Conservation (phyloP, 1,140 invertebrate species). For the Scaptomyza hsui region DNA sequence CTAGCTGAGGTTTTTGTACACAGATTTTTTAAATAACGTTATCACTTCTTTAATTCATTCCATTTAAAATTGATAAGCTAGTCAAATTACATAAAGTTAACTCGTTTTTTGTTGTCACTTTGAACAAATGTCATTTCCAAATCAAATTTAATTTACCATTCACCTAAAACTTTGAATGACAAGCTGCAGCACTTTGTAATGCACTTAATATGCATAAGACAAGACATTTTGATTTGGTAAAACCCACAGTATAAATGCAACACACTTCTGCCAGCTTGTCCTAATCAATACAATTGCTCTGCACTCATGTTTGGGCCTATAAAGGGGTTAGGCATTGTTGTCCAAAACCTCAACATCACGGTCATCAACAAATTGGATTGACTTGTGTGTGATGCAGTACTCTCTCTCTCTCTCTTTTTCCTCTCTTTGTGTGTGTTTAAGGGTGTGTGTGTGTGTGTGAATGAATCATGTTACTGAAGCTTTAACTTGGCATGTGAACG, state of each 20-base stretch:
- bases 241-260: constrained; percentile 10
- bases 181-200: constrained; percentile 19
- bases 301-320: background rate
- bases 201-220: constrained; percentile 56
- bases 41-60: no score
- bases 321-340: constrained; percentile 10
- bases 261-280: constrained; percentile 1
- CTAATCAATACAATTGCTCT: constrained; percentile 31
- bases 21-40: no score
- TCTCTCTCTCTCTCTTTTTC: background rate
- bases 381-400: constrained; percentile 61
- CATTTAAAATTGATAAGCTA: no score
- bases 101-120: no score
- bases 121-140: background rate
- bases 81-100: no score
- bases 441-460: constrained; percentile 25
- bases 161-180: constrained; percentile 10
- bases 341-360: constrained; percentile 19
- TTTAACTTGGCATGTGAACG: constrained; percentile 78
- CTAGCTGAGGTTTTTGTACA: constrained; percentile 5
- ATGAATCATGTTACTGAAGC: constrained; percentile 71
- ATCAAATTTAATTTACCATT: background rate
- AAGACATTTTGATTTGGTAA: constrained; percentile 62
- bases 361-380: constrained; percentile 71
- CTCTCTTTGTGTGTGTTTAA: background rate